Evolutionary conservation across 2,888 invertebrate species (phyloP), one percentile per base, ranked within the genome.

Genomic region (Hipparchia sbordonii): DNA sequence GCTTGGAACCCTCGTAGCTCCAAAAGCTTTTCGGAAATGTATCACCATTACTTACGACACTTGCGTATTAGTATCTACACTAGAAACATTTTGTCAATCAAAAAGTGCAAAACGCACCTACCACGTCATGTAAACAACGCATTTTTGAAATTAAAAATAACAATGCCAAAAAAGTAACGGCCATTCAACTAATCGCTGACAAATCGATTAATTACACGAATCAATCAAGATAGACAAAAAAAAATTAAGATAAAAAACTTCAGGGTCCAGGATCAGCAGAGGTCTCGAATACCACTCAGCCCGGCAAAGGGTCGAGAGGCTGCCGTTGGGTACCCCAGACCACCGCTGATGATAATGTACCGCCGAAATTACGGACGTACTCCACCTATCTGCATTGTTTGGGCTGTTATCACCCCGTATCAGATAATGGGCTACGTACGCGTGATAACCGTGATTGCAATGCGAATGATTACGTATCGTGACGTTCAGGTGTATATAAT

Each of bases 231-330:
- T 92, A 87, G 54, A 12, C 13, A n/a, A 78, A 82, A 85, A 84
- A 85, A 84, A 82, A 81, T 79, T 76, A 85, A 93, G 94, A 94
- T 94, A 94, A 94, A 94, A 94, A 92, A 83, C 75, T 72, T 81
- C 70, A 66, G 63, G 62, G 75, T 81, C 84, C 89, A 91, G 91
- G 93, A 93, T 94, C 94, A 94, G 94, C 93, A 94, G 93, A 92
- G 92, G 94, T 94, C 94, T 94, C 94, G 94, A 94, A 94, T 94
- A 94, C 94, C 94, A 87, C 79, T 84, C 88, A 87, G 87, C 90
- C 89, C 84, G 80, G 87, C 80, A 83, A 82, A 83, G 81, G 84
- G 85, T 82, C 77, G 81, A 73, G 80, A 82, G 88, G 85, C 89
- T 84, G 83, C 80, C 77, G 65, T 78, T 79, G 84, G 93, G 92